phyloP scores from a whole-genome alignment of 2,113 vertebrate genomes.

The Malurus elegans region DNA sequence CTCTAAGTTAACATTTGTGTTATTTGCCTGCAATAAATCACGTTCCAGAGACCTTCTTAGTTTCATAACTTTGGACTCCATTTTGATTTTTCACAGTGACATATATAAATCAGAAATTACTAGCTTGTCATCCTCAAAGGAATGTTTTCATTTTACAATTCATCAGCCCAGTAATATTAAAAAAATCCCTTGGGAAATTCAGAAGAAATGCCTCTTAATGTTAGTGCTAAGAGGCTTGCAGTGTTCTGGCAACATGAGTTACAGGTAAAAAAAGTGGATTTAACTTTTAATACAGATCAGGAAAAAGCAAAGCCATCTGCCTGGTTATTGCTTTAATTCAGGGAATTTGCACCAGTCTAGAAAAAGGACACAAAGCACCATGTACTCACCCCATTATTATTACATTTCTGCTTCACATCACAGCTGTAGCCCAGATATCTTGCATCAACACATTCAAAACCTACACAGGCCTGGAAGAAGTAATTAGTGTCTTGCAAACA shows the following conservation, averaged over 20 bases:
- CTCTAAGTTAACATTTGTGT: neutral
- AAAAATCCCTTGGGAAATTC: neutral
- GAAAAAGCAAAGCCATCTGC: neutral
- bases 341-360: neutral
- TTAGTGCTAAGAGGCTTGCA: neutral
- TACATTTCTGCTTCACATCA: conserved; percentile 74
- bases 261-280: neutral
- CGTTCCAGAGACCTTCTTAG: neutral
- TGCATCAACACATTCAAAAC: conserved; percentile 79
- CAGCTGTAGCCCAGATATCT: conserved; percentile 75
- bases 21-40: neutral
- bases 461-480: conserved; percentile 76
- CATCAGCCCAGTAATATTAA: neutral
- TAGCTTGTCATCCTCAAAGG: neutral
- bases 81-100: neutral
- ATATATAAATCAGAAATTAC: neutral
- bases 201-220: neutral
- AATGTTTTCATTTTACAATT: neutral
- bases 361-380: neutral
- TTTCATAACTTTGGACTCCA: neutral
- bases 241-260: neutral
- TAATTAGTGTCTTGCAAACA: neutral
- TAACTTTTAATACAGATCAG: neutral
- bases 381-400: conserved; percentile 76
- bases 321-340: neutral